Percentiles rank a stretch among this genome's conserved stretches.
Conservation (phyloP, 2,888 invertebrate species). For the Synanthedon vespiformis region DNA sequence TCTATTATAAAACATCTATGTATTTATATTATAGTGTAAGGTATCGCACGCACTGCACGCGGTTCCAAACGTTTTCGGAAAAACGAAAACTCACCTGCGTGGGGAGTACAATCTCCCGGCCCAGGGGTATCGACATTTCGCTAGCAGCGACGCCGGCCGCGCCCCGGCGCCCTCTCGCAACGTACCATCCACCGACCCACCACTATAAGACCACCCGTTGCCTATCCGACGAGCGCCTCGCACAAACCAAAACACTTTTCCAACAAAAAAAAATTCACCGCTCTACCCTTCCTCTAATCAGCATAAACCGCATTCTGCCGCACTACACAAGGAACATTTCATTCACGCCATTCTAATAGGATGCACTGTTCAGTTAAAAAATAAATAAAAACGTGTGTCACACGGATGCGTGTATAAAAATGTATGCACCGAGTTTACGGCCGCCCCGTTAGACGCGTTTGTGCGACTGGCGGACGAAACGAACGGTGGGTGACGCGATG, state of each 20-base stretch:
- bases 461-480: conserved; percentile 41
- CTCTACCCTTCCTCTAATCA: background rate
- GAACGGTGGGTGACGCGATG: conserved; percentile 14
- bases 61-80: background rate
- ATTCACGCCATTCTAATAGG: conserved; percentile 16
- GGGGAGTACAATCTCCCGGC: conserved; percentile 64
- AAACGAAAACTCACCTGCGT: conserved; percentile 55
- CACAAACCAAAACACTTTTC: conserved; percentile 60
- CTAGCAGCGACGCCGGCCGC: conserved; percentile 67
- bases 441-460: conserved; percentile 44
- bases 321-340: conserved; percentile 25
- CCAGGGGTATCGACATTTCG: conserved; percentile 69
- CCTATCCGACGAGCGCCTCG: conserved; percentile 28
- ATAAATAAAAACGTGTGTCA: conserved; percentile 22
- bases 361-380: conserved; percentile 15
- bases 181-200: conserved; percentile 60
- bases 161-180: conserved; percentile 63
- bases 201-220: conserved; percentile 34
- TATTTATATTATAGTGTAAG: too few relatives aligned
- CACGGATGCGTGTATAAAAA: conserved; percentile 24
- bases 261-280: conserved; percentile 17
- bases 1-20: too few relatives aligned
- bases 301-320: conserved; percentile 7
- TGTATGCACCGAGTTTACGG: conserved; percentile 29
- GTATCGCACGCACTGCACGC: too few relatives aligned